Percentiles rank a stretch among this genome's conserved stretches.
Conservation (phyloP, 2,888 invertebrate genomes). For the Cephus sareptanus region DNA sequence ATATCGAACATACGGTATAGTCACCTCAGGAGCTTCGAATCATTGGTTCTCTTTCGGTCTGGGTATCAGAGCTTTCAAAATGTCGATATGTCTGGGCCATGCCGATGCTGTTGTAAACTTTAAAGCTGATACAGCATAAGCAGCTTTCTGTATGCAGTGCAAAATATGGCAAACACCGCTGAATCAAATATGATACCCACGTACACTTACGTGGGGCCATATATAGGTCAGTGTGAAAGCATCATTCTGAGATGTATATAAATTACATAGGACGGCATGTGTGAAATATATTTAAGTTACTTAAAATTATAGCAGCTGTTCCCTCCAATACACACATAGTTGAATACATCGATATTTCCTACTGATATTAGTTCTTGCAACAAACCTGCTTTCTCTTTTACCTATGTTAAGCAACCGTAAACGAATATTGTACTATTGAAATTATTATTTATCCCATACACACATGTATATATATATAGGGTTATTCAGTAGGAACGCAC, state of each 20-base stretch:
- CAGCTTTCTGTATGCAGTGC: background rate
- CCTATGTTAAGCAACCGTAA: background rate
- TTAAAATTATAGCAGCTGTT: background rate
- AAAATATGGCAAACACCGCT: conserved; percentile 17
- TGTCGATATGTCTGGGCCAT: background rate
- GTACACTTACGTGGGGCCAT: conserved; percentile 14
- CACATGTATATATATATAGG: no score
- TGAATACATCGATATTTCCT: background rate
- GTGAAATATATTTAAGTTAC: background rate
- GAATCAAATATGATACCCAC: conserved; percentile 19
- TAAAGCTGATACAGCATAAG: background rate
- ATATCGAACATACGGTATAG: background rate
- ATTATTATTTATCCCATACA: no score
- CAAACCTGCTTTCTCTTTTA: background rate
- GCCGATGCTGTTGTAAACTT: background rate
- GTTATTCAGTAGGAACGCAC: no score
- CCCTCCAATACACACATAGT: background rate
- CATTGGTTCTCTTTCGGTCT: background rate
- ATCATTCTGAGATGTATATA: background rate
- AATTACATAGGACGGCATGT: background rate
- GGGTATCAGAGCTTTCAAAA: background rate
- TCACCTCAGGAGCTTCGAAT: background rate
- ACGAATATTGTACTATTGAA: no score
- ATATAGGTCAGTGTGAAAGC: conserved; percentile 18
- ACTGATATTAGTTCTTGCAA: background rate